These are phyloP conservation scores for Drosophila albomicans DNA, from an alignment of 1,140 invertebrate genomes.

Conservation along the genomic window DNA sequence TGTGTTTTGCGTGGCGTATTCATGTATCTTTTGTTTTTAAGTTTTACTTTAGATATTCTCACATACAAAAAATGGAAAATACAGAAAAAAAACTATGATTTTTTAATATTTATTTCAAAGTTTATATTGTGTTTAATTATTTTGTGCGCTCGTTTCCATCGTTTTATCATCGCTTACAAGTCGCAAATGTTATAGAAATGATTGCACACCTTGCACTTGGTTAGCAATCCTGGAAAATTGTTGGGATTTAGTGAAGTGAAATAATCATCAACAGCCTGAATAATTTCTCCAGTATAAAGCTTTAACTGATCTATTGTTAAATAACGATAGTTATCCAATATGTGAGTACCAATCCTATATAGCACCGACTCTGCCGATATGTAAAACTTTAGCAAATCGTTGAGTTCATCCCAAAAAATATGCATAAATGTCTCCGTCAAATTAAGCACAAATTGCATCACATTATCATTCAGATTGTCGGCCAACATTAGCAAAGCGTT, in stretches of 20 bases:
- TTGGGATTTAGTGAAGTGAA: conserved; percentile 68
- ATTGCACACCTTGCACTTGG: conserved; percentile 42
- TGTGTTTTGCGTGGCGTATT: conserved; percentile 25
- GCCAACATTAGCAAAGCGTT: conserved; percentile 35
- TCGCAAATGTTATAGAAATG: conserved; percentile 43
- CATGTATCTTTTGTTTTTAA: conserved; percentile 48
- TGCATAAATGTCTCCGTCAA: conserved; percentile 48
- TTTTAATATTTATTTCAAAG: conserved; percentile 58
- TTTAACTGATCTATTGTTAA: background rate
- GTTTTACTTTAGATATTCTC: conserved; percentile 57
- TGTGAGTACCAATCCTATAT: conserved; percentile 27
- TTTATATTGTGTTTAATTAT: conserved; percentile 23
- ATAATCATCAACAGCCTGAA: conserved; percentile 28
- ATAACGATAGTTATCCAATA: conserved; percentile 18
- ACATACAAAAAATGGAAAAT: conserved; percentile 41
- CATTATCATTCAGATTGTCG: background rate
- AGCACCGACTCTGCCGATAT: conserved; percentile 62
- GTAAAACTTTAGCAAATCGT: conserved; percentile 44
- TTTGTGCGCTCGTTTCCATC: background rate
- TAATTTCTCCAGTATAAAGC: conserved; percentile 6
- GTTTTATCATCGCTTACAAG: conserved; percentile 26
- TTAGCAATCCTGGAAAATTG: background rate
- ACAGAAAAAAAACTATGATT: conserved; percentile 50
- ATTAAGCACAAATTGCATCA: conserved; percentile 31
- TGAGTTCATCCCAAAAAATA: conserved; percentile 37